phyloP scores from a whole-genome alignment of 2,797 vertebrate genomes.

The Hypotaenidia okinawae region DNA sequence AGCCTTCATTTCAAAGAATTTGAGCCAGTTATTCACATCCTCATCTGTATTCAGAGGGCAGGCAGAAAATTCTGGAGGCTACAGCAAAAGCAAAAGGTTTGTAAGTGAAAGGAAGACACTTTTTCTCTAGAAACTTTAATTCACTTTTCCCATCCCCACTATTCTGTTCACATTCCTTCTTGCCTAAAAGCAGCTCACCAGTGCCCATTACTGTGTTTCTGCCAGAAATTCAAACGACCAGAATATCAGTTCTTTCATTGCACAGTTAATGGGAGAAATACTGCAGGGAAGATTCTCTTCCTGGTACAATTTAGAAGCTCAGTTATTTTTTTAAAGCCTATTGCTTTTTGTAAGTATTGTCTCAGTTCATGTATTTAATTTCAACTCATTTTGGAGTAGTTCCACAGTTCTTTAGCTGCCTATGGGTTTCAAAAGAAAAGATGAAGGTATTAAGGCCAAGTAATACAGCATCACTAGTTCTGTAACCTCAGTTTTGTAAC shows the following conservation, averaged over 20 bases:
- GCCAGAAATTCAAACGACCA: neutral
- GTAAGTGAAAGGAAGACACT: neutral
- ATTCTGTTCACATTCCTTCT: neutral
- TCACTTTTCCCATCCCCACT: neutral
- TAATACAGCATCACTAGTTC: neutral
- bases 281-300: neutral
- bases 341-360: neutral
- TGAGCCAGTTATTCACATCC: slow-evolving; percentile 91
- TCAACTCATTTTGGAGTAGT: neutral
- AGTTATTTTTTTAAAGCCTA: neutral
- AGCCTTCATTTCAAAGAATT: slow-evolving; percentile 91
- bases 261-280: neutral
- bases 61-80: slow-evolving; percentile 92
- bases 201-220: neutral
- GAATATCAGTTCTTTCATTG: neutral
- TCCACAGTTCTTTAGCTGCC: neutral
- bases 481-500: neutral
- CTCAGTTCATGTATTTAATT: neutral
- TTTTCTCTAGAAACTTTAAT: neutral
- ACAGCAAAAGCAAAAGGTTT: slow-evolving; percentile 1
- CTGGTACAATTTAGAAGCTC: neutral
- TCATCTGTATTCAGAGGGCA: slow-evolving; percentile 89
- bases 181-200: neutral
- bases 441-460: neutral
- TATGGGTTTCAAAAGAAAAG: neutral